Conservation (phyloP, 2,113 vertebrate genomes). For the Oriolus oriolus region DNA sequence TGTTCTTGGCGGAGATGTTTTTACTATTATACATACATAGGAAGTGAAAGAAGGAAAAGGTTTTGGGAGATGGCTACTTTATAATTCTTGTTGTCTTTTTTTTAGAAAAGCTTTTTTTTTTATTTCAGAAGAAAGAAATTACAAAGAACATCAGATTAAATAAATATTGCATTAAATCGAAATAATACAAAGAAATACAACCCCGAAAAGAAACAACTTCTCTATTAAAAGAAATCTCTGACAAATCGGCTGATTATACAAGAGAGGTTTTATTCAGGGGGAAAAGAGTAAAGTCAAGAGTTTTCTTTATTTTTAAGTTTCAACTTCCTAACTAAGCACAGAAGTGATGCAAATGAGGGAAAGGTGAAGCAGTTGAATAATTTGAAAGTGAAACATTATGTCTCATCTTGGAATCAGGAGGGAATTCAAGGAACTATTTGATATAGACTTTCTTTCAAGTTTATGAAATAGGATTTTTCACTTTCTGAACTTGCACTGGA, state of each 20-base stretch:
- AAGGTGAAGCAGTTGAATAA: neutral
- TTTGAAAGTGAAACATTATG: neutral
- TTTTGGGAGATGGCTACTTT: neutral
- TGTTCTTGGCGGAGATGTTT: neutral
- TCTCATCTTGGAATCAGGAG: neutral
- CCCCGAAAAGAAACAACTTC: neutral
- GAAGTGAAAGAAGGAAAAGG: neutral
- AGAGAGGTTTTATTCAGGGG: neutral
- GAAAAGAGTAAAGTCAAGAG: neutral
- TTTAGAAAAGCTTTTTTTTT: neutral
- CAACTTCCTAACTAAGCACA: neutral
- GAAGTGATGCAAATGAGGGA: neutral
- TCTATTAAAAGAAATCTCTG: neutral
- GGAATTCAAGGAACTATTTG: slow-evolving; percentile 12
- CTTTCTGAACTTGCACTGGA: neutral
- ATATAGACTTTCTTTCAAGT: neutral
- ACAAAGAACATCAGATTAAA: neutral
- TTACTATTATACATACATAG: neutral
- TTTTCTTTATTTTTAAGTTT: neutral
- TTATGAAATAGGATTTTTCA: neutral
- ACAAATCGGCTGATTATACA: neutral
- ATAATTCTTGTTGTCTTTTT: neutral
- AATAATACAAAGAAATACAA: neutral
- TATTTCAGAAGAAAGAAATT: neutral
- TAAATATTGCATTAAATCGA: neutral